A percentile compares a stretch with the other conserved stretches of the same genome.
phyloP scores from a whole-genome alignment of 2,113 vertebrate genomes.

The Crotalus helleri region DNA sequence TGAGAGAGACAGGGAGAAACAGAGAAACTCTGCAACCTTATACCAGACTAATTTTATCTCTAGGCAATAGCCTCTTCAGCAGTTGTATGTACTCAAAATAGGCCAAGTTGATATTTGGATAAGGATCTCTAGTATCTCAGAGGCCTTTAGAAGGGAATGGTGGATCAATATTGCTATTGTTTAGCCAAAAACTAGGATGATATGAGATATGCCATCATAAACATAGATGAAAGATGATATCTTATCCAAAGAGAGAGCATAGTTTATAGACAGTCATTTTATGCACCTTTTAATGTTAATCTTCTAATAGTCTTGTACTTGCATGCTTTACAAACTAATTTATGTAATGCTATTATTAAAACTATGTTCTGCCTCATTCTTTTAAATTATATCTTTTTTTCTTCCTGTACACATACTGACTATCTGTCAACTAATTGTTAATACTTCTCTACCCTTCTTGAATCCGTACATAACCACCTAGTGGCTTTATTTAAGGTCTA shows the following conservation, averaged over 20 bases:
- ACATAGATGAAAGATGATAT: not conserved
- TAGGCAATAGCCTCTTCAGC: not conserved
- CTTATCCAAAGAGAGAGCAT: not conserved
- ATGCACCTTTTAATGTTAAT: not conserved
- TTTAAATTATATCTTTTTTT: not conserved
- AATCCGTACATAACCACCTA: not conserved
- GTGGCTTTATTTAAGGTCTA: not conserved
- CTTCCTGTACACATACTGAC: not conserved
- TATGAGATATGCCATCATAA: not conserved
- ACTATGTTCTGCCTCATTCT: not conserved
- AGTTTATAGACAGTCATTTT: not conserved
- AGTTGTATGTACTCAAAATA: not conserved
- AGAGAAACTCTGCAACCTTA: not conserved
- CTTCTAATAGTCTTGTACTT: not conserved
- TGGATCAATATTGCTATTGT: not conserved
- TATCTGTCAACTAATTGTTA: not conserved
- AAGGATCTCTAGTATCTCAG: not conserved
- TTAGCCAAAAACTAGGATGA: not conserved
- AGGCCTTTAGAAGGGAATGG: not conserved
- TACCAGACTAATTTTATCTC: not conserved
- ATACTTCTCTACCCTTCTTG: not conserved
- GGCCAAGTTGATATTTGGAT: not conserved
- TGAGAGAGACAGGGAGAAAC: not conserved
- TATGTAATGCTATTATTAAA: not conserved
- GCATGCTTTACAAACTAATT: not conserved